Base-by-base conservation (phyloP, 2,797 vertebrate species). In the Acanthurus tractus region DNA sequence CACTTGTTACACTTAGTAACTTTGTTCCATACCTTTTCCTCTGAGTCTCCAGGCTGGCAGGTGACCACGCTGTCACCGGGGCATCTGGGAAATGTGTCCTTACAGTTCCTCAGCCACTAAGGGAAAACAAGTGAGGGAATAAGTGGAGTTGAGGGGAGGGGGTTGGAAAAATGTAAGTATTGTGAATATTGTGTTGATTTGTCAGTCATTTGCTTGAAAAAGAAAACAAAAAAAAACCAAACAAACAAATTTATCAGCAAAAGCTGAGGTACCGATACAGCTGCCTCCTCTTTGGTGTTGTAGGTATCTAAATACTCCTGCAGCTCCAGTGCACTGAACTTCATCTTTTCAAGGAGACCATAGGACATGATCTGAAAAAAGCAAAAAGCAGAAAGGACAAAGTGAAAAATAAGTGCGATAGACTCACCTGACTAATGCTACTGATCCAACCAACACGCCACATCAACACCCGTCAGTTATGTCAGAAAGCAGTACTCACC, bases 291-390 rank as follows among this genome's bases (percentile, higher is more conserved):
- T 71, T 92, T 96, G 80, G 95, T 97, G 93, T 96, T 99, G 90
- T 99, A 99, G 0, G 98, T 99, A 74, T 99, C 98, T 89, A 99
- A 85, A 84, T 99, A 99, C 91, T 99, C 98, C 89, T 99, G 98
- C 46, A 99, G 94, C 89, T 99, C 98, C 83, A 99, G 88, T 1
- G 97, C 98, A 82, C 97, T 99, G 93, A 99, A 99, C 90, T 99
- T 99, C 92, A 99, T 96, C 90, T 99, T 99, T 79, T 99, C 98
- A 79, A 99, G 96, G 78, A 99, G 97, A 69, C 98, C 97, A 76
- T 98, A 99, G 59, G 98, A 99, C 70, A 99, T 96, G 66, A 99
- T 96, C 98, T 99, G 85, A 48, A 96, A 83, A 67, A 8, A 73
- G 2, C 11, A 56, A 57, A 1, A 55, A 14, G 15, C 14, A 15